Base-by-base conservation (phyloP, 2,113 vertebrate genomes). In the Peucedramus taeniatus region DNA sequence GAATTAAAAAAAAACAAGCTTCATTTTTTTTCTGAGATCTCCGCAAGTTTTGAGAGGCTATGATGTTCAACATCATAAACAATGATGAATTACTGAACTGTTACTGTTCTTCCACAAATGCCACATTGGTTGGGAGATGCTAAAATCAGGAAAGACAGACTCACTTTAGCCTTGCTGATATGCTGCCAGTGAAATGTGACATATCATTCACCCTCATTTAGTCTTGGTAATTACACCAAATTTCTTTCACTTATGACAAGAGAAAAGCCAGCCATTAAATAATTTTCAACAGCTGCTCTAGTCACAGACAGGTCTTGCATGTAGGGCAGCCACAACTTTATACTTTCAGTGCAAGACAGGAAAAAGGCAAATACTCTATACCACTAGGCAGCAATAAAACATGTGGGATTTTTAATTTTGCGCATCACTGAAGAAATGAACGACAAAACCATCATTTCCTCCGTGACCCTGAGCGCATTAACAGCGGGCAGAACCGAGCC, bases 401-500 rank as follows among this genome's bases (percentile, higher is more conserved):
- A 12, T 0, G 0, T 4, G 50, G 7, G 16, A 10, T 31, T 27
- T 82, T 83, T 16, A 49, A 31, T 33, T 83, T 14, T 33, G 20
- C 10, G 42, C 5, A 0, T 33, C 1, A 9, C 9, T 54, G 33
- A 91, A 83, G 18, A 71, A 45, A 85, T 0, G 0, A 56, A 66
- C 4, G 16, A 39, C 39, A 74, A 63, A 85, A 23, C 3, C 4
- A 0, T 6, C 2, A 57, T 26, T 69, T 45, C n/a, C 35, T 40
- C 2, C 1, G 5, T 28, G 28, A 44, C 20, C 31, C 39, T 1
- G 2, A 6, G 24, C 0, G 0, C 16, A 24, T 18, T 33, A 35
- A 21, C 0, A 3, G 19, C 0, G 1, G 22, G 57, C 53, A 57
- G 66, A 91, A 47, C 30, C 3, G 39, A 45, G 39, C 42, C 17